Conservation (phyloP, 92 coral and sea anemone genomes). For the Epizoanthus illoricatus region DNA sequence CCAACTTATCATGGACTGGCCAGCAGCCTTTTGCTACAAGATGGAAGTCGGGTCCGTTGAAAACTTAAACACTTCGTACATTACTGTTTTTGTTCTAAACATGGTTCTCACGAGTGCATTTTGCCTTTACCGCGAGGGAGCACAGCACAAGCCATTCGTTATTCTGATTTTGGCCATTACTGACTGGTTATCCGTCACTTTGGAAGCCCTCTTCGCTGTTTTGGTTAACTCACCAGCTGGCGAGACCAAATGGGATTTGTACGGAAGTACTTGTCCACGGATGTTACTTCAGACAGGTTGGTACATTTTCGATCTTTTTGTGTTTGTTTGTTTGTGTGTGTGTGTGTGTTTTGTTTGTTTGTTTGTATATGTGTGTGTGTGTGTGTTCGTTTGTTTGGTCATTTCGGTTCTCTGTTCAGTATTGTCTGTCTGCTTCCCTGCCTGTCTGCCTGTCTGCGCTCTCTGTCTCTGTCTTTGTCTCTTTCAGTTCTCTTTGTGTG, state of each 20-base stretch:
- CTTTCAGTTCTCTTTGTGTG: too few relatives aligned
- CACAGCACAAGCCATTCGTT: slow-evolving; percentile 14
- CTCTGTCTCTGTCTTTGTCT: too few relatives aligned
- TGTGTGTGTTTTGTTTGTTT: background rate
- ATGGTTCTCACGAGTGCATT: slow-evolving; percentile 17
- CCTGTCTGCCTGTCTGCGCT: too few relatives aligned
- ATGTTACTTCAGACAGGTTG: slow-evolving; percentile 42
- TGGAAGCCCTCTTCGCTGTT: slow-evolving; percentile 18
- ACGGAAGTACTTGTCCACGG: slow-evolving; percentile 22
- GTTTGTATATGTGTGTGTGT: background rate
- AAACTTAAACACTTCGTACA: slow-evolving; percentile 23
- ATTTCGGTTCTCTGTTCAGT: background rate
- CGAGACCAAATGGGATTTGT: background rate
- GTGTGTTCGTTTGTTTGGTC: background rate
- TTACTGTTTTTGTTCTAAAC: slow-evolving; percentile 30
- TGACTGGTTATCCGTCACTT: slow-evolving; percentile 28
- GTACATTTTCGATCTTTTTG: background rate
- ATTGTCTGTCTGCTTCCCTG: background rate
- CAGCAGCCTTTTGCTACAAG: background rate
- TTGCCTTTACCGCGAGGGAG: slow-evolving; percentile 27
- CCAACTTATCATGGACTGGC: background rate
- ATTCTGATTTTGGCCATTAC: slow-evolving; percentile 19
- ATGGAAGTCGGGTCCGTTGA: slow-evolving; percentile 20
- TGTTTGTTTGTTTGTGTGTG: background rate
- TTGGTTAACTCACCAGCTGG: background rate